Evolutionary conservation across 2,797 vertebrate genomes (phyloP).

Genomic region (Phalloptychus januarius): DNA sequence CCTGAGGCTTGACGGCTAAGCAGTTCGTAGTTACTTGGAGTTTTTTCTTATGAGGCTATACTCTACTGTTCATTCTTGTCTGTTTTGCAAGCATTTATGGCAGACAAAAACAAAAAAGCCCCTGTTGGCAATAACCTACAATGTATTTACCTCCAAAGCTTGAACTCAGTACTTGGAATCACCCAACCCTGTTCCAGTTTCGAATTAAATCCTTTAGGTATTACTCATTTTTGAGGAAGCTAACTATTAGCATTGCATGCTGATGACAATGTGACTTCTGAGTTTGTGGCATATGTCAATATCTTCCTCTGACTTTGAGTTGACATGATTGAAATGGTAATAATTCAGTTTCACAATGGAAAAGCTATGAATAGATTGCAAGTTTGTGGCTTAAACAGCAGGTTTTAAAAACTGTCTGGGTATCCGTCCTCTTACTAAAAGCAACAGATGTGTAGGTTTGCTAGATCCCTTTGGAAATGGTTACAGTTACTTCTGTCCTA

Average conservation of each 20-base stretch:
- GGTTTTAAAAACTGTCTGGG: neutral
- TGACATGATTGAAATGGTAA: neutral
- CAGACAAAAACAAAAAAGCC: conserved; percentile 49
- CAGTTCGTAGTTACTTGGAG: conserved; percentile 7
- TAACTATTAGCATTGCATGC: neutral
- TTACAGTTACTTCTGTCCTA: neutral
- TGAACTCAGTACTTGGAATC: neutral
- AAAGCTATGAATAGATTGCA: neutral
- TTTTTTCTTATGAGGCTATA: conserved; percentile 17
- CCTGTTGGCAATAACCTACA: conserved; percentile 59
- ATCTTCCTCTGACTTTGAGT: neutral
- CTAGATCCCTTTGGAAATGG: neutral
- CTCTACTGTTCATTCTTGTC: conserved; percentile 21
- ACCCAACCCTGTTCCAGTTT: neutral
- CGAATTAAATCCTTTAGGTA: neutral
- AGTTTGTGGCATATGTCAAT: neutral
- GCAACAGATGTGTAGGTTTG: neutral
- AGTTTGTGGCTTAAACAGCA: neutral
- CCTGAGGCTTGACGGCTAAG: conserved; percentile 14
- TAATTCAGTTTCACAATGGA: neutral
- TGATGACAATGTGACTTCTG: neutral
- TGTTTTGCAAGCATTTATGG: conserved; percentile 40
- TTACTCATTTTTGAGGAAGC: neutral
- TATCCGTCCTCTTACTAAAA: neutral
- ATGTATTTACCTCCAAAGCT: neutral